Conservation (phyloP, 2,888 invertebrate genomes). For the Eristalis pertinax region DNA sequence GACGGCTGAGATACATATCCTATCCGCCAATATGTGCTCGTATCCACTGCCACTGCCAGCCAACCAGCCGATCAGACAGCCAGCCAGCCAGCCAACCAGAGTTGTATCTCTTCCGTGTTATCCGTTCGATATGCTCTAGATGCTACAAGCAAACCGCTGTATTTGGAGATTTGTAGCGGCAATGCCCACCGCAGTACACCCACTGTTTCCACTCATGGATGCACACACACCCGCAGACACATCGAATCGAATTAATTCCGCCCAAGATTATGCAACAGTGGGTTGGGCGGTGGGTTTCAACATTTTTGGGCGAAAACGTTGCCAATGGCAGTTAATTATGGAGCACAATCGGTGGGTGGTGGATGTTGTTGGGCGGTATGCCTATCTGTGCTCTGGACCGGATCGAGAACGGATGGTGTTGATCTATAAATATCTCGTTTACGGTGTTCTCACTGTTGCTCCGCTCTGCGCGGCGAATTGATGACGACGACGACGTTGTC, state of each 20-base stretch:
- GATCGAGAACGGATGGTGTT: slow-evolving; percentile 63
- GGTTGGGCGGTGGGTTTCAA: neutral
- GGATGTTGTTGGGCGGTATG: neutral
- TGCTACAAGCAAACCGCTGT: slow-evolving; percentile 57
- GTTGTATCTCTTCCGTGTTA: slow-evolving; percentile 37
- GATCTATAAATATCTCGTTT: slow-evolving; percentile 69
- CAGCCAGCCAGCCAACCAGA: neutral
- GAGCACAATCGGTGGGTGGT: slow-evolving; percentile 12
- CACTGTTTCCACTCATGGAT: slow-evolving; percentile 17
- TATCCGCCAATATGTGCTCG: slow-evolving; percentile 42
- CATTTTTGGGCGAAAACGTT: slow-evolving; percentile 47
- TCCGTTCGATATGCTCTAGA: slow-evolving; percentile 64
- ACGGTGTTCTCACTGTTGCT: slow-evolving; percentile 68
- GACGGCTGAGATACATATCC: slow-evolving; percentile 34
- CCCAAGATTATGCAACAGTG: slow-evolving; percentile 71
- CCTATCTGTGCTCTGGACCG: neutral
- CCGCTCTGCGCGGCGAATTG: slow-evolving; percentile 25
- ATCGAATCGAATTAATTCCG: slow-evolving; percentile 60
- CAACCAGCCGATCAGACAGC: neutral
- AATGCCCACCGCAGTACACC: neutral
- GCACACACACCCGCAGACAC: slow-evolving; percentile 14
- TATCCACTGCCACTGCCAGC: neutral
- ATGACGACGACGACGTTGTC: slow-evolving; percentile 30
- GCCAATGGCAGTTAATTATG: slow-evolving; percentile 69
- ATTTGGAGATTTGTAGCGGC: slow-evolving; percentile 58